These are phyloP conservation scores for Catocala nupta DNA, from an alignment of 2,888 invertebrate genomes.

Conservation along the genomic window DNA sequence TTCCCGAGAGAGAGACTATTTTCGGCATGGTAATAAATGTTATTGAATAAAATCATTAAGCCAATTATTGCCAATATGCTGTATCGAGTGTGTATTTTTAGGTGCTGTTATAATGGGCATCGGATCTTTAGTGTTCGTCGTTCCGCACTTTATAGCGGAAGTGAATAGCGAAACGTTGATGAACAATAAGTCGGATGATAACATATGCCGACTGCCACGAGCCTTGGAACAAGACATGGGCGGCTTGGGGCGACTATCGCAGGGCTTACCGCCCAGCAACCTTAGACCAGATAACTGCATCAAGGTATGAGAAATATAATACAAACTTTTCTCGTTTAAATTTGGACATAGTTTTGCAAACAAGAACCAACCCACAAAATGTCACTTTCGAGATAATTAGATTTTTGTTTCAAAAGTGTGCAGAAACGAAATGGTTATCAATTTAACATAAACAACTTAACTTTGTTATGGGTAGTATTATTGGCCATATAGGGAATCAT, in stretches of 20 bases:
- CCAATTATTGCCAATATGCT: constrained; percentile 1
- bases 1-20: constrained; percentile 1
- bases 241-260: constrained; percentile 90
- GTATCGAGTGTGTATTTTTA: constrained; percentile 62
- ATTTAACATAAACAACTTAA: too few relatives aligned
- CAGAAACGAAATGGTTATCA: too few relatives aligned
- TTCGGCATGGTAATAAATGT: neutral
- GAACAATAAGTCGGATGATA: constrained; percentile 91
- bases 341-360: too few relatives aligned
- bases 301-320: constrained; percentile 76
- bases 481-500: too few relatives aligned
- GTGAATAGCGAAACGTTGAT: constrained; percentile 90
- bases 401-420: too few relatives aligned
- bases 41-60: neutral
- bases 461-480: too few relatives aligned
- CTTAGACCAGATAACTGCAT: constrained; percentile 93
- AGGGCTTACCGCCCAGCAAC: constrained; percentile 92
- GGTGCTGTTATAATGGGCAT: constrained; percentile 97
- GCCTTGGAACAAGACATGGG: constrained; percentile 91
- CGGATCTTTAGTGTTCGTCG: constrained; percentile 96
- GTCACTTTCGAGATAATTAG: too few relatives aligned
- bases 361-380: too few relatives aligned
- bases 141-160: constrained; percentile 96
- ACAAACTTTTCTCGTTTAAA: neutral
- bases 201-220: constrained; percentile 92